Conservation (phyloP, 2,113 vertebrate species). For the Pteronura brasiliensis region DNA sequence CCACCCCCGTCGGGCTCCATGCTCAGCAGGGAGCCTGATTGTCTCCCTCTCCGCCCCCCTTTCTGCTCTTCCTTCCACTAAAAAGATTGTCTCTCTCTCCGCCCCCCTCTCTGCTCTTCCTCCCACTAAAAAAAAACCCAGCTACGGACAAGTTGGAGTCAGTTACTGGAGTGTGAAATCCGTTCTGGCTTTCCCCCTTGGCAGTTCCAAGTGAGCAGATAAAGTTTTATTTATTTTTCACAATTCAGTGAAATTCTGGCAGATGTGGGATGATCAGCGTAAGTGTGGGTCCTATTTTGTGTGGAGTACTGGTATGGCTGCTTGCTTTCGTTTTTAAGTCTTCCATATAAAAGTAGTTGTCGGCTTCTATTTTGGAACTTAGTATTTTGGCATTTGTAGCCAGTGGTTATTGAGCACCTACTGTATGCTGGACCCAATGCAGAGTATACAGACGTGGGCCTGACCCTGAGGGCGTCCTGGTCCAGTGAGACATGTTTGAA, state of each 20-base stretch:
- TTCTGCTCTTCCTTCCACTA: background rate
- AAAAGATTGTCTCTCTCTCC: background rate
- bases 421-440: fast-evolving
- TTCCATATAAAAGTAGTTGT: background rate
- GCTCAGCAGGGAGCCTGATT: background rate
- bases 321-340: background rate
- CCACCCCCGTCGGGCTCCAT: background rate
- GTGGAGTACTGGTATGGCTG: fast-evolving
- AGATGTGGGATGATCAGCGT: fast-evolving
- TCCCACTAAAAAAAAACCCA: background rate
- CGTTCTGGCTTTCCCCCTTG: fast-evolving
- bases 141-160: background rate
- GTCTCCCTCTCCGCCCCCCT: background rate
- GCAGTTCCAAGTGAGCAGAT: background rate
- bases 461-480: fast-evolving
- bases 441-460: fast-evolving
- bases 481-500: background rate
- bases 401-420: background rate
- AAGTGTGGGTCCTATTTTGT: background rate
- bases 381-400: background rate
- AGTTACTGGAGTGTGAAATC: fast-evolving
- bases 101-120: too few species aligned
- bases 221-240: background rate
- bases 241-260: background rate
- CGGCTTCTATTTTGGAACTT: background rate